These are phyloP conservation scores for Cliona cf. orientalis DNA, from an alignment of 37 sponge, comb jelly and placozoan species.

Conservation along the genomic window DNA sequence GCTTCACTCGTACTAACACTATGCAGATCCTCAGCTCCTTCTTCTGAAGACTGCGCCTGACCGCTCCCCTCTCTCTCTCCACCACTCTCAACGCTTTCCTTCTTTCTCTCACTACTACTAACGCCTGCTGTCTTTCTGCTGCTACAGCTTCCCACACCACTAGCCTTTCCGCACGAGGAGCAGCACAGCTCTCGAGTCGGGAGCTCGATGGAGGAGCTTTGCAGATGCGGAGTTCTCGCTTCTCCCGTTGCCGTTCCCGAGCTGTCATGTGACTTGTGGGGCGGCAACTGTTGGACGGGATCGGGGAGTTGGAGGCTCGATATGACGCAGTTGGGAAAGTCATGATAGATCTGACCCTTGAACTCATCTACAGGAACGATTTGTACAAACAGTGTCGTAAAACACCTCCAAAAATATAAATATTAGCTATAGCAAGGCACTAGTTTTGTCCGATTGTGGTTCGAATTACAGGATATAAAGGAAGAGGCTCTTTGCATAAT, in stretches of 20 bases:
- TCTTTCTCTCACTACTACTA: background rate
- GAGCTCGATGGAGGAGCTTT: too few species aligned
- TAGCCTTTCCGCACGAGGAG: background rate
- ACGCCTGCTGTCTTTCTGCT: background rate
- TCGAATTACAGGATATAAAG: background rate
- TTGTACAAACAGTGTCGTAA: too few species aligned
- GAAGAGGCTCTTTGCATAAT: background rate
- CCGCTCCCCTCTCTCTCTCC: background rate
- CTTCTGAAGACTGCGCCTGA: background rate
- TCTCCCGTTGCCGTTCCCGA: too few species aligned
- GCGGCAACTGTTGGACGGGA: background rate
- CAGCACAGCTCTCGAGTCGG: background rate
- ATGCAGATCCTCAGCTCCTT: background rate
- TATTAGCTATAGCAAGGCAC: too few species aligned
- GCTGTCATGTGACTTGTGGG: background rate
- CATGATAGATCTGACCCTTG: background rate
- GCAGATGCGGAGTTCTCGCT: too few species aligned
- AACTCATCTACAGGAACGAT: background rate
- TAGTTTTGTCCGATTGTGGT: background rate
- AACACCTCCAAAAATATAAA: too few species aligned
- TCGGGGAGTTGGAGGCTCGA: slow-evolving; percentile 4
- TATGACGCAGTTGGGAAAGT: slow-evolving; percentile 1
- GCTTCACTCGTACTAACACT: background rate
- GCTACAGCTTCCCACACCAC: background rate
- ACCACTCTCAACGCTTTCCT: background rate